Percentiles rank a stretch among this genome's conserved stretches.
These are phyloP conservation scores for Neogobius melanostomus DNA, from an alignment of 2,113 vertebrate genomes.

Conservation along the genomic window DNA sequence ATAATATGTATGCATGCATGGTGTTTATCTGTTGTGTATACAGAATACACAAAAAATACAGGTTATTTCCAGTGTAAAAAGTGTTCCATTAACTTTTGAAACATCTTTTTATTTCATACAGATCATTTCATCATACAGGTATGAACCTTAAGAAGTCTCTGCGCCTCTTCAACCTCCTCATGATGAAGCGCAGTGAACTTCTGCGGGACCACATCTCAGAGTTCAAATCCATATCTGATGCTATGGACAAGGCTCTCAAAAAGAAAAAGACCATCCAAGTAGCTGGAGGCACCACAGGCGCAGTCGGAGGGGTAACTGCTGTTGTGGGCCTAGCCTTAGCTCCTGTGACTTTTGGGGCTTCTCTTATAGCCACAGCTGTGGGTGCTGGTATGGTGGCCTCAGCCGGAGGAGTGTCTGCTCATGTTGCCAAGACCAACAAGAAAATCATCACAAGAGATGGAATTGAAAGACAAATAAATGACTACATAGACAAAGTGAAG, in stretches of 20 bases:
- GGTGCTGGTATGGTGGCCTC: slow-evolving; percentile 67
- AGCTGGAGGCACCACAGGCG: slow-evolving; percentile 63
- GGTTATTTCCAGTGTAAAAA: neutral
- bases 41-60: neutral
- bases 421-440: slow-evolving; percentile 42
- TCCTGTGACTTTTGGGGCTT: slow-evolving; percentile 66
- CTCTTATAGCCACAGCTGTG: slow-evolving; percentile 60
- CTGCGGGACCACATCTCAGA: slow-evolving; percentile 50
- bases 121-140: slow-evolving; percentile 50
- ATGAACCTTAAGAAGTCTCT: slow-evolving; percentile 43
- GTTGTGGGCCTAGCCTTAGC: slow-evolving; percentile 67
- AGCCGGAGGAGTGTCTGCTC: slow-evolving; percentile 59
- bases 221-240: slow-evolving; percentile 38
- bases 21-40: neutral
- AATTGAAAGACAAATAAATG: slow-evolving; percentile 51
- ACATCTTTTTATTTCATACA: slow-evolving; percentile 7
- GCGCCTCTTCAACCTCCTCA: slow-evolving; percentile 54
- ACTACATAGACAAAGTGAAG: slow-evolving; percentile 32
- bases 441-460: slow-evolving; percentile 30
- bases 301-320: slow-evolving; percentile 63
- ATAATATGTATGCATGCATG: neutral
- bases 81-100: neutral
- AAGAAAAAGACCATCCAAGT: slow-evolving; percentile 53
- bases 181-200: slow-evolving; percentile 43
- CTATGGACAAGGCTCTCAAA: slow-evolving; percentile 62